Evolutionary conservation across 2,113 vertebrate species (phyloP), one percentile per base, ranked within the genome.

Genomic region (Hypocryptadius cinnamomeus): DNA sequence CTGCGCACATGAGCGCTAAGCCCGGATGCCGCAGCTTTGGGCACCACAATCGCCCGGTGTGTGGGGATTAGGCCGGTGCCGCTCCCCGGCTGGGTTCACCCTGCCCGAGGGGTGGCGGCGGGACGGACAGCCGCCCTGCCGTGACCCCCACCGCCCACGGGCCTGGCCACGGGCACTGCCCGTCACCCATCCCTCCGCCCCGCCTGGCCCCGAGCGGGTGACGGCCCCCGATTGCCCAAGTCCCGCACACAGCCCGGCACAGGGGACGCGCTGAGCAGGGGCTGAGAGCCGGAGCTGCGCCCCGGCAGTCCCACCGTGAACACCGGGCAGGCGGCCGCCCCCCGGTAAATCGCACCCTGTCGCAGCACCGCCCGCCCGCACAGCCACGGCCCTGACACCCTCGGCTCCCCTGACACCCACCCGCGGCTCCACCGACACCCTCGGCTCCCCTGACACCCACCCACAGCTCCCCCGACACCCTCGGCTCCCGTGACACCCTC

Each of bases 21-120:
- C 78, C 92, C 73, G 64, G 92, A 96, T 89, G 92, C 87, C 7
- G 30, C 17, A 10, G 92, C 87, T 96, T 94, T 96, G 78, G 92
- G 90, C 47, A 66, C 87, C 87, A 89, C 92, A 87, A 84, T 73
- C 4, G 60, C 80, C 85, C 70, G 85, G 73, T 94, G 84, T 84
- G 73, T 33, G 14, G 45, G 78, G 84, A 95, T 96, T 94, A 94
- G 54, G 60, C 37, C 5, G 31, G 44, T 8, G 20, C 47, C 28
- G 48, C n/a, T 59, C 71, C 44, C 42, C 3, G 0, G 33, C 39
- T 3, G 2, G 35, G 72, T 45, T 47, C 79, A 70, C 85, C 14
- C 54, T 65, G 44, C 65, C 33, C 4, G 1, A 19, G 1, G 7
- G 47, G n/a, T 13, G 18, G 44, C 4, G 3, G 48, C 11, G 3